Conservation (phyloP, 1,140 invertebrate species). For the Chlorops oryzae region DNA sequence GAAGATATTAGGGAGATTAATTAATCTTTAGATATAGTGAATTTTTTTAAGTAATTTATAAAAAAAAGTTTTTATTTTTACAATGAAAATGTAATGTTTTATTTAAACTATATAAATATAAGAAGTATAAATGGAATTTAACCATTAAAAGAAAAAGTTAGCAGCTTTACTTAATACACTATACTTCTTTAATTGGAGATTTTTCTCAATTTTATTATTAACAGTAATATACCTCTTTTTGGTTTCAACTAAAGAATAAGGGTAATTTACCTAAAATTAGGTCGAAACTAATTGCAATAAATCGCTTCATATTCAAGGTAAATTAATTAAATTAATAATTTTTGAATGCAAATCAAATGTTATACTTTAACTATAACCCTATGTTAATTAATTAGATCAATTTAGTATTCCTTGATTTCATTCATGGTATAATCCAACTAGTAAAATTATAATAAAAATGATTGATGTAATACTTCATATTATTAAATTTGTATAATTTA, state of each 20-base stretch:
- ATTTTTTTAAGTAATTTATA: conserved; percentile 46
- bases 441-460: no score
- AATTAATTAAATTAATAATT: conserved; percentile 53
- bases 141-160: conserved; percentile 51
- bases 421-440: no score
- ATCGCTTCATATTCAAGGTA: conserved; percentile 55
- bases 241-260: conserved; percentile 55
- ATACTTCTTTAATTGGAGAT: no score
- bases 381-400: conserved; percentile 53
- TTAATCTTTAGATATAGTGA: conserved; percentile 33
- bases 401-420: no score
- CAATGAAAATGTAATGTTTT: conserved; percentile 57
- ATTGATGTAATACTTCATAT: no score
- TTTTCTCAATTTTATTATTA: conserved; percentile 50
- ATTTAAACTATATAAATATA: conserved; percentile 54
- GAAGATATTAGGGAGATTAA: conserved; percentile 53
- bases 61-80: conserved; percentile 52
- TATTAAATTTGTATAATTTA: no score
- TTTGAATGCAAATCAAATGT: conserved; percentile 60
- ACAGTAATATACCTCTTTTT: conserved; percentile 55
- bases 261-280: conserved; percentile 51
- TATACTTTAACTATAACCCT: conserved; percentile 58
- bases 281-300: conserved; percentile 55
- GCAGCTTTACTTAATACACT: conserved; percentile 51
- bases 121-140: conserved; percentile 50